Evolutionary conservation across 2,113 vertebrate genomes (phyloP).

Genomic region (Micronycteris hirsuta): DNA sequence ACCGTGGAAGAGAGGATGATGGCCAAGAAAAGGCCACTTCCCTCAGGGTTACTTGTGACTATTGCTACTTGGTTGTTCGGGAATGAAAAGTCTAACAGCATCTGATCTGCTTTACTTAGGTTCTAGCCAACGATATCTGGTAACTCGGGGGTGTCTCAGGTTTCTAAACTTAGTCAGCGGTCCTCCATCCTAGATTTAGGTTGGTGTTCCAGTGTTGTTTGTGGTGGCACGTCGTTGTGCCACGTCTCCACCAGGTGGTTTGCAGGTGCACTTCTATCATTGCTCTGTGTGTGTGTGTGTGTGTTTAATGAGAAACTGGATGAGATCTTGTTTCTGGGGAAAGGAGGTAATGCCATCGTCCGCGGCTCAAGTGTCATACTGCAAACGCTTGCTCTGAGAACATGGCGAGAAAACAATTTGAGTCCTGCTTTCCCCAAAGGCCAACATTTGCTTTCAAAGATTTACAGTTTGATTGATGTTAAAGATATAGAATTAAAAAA

Average conservation of each 20-base stretch:
- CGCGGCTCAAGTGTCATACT: neutral
- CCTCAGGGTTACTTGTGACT: neutral
- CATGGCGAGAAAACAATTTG: neutral
- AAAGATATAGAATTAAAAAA: neutral
- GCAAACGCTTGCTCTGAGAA: neutral
- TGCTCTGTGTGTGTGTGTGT: neutral
- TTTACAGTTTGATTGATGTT: neutral
- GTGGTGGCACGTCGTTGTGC: neutral
- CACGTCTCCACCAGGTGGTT: neutral
- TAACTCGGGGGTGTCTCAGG: neutral
- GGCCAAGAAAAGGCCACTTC: neutral
- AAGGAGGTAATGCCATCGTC: neutral
- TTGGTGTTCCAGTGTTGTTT: neutral
- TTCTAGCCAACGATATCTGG: neutral
- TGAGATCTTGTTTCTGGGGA: neutral
- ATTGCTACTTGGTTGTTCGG: neutral
- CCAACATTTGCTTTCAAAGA: neutral
- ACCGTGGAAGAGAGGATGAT: neutral
- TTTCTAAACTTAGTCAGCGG: neutral
- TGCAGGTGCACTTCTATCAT: neutral
- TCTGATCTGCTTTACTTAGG: constrained; percentile 12
- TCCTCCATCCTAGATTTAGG: neutral
- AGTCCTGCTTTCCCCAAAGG: neutral
- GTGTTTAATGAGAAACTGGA: neutral
- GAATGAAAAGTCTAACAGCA: neutral